These are phyloP conservation scores for Diplosoma virens DNA, from an alignment of 23 tunicate species.

Conservation along the genomic window DNA sequence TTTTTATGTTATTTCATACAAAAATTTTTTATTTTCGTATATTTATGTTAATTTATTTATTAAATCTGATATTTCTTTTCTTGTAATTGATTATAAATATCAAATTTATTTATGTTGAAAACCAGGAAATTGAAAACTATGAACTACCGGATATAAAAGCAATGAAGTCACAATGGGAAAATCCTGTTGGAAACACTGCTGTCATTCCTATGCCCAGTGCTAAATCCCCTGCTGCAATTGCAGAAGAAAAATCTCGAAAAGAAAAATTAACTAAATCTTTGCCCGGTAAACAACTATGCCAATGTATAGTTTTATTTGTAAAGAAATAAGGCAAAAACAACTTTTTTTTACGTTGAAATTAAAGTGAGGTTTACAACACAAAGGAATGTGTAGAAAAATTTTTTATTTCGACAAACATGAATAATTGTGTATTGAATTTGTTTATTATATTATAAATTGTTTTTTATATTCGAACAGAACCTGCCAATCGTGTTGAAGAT, in stretches of 20 bases:
- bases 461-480: constrained; percentile 14
- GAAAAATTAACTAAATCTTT: no score
- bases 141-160: constrained; percentile 72
- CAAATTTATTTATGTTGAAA: background rate
- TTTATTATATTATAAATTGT: background rate
- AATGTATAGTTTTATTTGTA: no score
- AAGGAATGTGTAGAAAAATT: background rate
- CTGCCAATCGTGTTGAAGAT: constrained; percentile 64
- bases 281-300: no score
- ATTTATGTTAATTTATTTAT: no score
- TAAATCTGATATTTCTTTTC: no score
- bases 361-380: no score
- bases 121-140: constrained; percentile 71
- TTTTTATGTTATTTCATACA: no score
- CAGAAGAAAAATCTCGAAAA: constrained; percentile 19
- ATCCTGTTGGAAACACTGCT: constrained; percentile 3
- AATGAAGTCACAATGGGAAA: constrained; percentile 81
- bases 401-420: background rate
- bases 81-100: background rate
- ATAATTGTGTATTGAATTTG: background rate
- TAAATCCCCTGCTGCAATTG: constrained; percentile 49
- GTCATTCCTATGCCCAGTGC: constrained; percentile 20
- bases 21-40: no score
- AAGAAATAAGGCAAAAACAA: no score
- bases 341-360: no score